Conservation (phyloP, 2,888 invertebrate genomes). For the Plagodis dolabraria region DNA sequence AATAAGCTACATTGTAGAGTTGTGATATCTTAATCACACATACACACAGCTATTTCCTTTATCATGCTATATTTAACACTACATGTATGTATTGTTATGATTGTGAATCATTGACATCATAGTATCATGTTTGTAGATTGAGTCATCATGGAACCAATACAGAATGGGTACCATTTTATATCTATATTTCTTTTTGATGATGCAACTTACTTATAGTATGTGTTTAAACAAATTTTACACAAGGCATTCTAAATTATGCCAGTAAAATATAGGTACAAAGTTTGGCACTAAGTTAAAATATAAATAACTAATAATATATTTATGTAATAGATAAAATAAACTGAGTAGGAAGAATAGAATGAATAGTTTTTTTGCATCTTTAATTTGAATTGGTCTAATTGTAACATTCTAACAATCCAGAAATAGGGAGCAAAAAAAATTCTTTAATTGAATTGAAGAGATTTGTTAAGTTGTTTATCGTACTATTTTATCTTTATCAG, state of each 20-base stretch:
- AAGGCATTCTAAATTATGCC: conserved; percentile 9
- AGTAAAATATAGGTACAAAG: conserved; percentile 36
- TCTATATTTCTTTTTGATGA: conserved; percentile 5
- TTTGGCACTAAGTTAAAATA: conserved; percentile 51
- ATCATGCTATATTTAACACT: conserved; percentile 13
- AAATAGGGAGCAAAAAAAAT: conserved; percentile 23
- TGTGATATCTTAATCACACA: conserved; percentile 19
- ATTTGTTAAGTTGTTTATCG: conserved; percentile 14
- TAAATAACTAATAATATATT: conserved; percentile 10
- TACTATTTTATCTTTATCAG: conserved; percentile 22
- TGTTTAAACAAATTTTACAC: not conserved
- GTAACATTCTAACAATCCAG: conserved; percentile 33
- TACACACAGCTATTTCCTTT: conserved; percentile 20
- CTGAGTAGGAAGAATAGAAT: conserved; percentile 22
- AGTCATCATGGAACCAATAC: conserved; percentile 25
- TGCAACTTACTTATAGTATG: conserved; percentile 4
- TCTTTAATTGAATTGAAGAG: conserved; percentile 1
- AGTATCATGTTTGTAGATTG: conserved; percentile 30
- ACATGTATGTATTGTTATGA: conserved; percentile 16
- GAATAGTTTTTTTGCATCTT: conserved; percentile 17
- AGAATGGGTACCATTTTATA: conserved; percentile 6
- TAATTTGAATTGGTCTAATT: conserved; percentile 13
- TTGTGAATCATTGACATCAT: conserved; percentile 38
- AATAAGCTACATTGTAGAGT: conserved; percentile 1
- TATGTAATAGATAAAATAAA: conserved; percentile 26